These are phyloP conservation scores for Lasius platythorax DNA, from an alignment of 2,888 invertebrate genomes.

Conservation along the genomic window DNA sequence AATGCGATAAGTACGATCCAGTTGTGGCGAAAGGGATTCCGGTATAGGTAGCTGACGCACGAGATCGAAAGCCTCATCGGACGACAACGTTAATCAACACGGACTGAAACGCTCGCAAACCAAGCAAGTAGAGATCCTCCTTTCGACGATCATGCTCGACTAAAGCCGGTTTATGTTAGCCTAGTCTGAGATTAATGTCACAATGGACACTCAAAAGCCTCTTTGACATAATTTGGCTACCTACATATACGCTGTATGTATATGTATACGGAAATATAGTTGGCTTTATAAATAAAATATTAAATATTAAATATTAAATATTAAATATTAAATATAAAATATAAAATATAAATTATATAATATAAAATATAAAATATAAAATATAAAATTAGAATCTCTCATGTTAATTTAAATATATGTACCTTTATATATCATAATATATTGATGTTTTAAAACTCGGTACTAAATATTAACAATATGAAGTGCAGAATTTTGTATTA, in stretches of 20 bases:
- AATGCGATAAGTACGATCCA: conserved; percentile 41
- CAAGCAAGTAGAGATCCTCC: conserved; percentile 37
- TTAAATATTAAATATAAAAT: no score
- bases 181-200: conserved; percentile 32
- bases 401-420: not conserved
- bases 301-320: no score
- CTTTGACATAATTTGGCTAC: not conserved
- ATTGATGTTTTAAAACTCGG: not conserved
- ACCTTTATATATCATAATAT: not conserved
- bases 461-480: not conserved
- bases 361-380: no score
- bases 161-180: conserved; percentile 39
- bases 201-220: not conserved
- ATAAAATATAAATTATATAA: no score
- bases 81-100: conserved; percentile 66
- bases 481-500: not conserved
- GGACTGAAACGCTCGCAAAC: conserved; percentile 29
- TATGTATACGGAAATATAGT: not conserved
- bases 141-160: conserved; percentile 50
- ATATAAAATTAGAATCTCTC: not conserved
- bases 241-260: not conserved
- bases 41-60: conserved; percentile 34
- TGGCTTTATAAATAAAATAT: conserved; percentile 13
- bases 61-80: conserved; percentile 35
- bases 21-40: conserved; percentile 64